phyloP scores from a whole-genome alignment of 2,113 vertebrate species.

The Prolemur simus region DNA sequence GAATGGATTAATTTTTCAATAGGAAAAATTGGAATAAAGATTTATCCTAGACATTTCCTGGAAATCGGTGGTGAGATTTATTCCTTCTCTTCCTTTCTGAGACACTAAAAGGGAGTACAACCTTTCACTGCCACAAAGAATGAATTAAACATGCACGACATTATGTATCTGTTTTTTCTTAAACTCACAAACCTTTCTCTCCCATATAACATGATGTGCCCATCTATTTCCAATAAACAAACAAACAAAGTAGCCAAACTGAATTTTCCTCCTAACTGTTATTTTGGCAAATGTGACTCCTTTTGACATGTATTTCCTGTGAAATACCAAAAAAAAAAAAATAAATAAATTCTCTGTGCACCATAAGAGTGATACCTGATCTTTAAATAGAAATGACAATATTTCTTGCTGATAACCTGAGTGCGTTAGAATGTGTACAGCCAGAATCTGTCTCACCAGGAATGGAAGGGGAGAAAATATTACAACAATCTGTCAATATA shows the following conservation, averaged over 20 bases:
- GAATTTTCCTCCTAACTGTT: neutral
- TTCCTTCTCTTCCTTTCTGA: neutral
- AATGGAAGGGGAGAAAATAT: neutral
- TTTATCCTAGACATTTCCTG: neutral
- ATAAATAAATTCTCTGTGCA: neutral
- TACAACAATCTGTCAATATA: neutral
- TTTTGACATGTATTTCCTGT: neutral
- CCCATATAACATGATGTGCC: neutral
- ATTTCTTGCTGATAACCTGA: neutral
- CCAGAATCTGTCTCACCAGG: neutral
- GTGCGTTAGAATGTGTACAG: too few species aligned
- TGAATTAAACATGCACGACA: neutral
- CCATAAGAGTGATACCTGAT: neutral
- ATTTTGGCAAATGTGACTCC: neutral
- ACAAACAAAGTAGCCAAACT: neutral
- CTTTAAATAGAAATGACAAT: neutral
- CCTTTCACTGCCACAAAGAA: neutral
- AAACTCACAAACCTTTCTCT: neutral
- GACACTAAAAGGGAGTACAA: neutral
- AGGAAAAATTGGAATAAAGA: neutral
- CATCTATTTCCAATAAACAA: neutral
- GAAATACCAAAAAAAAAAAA: neutral
- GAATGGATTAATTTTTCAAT: neutral
- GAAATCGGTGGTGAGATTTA: neutral
- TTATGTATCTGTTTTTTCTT: neutral